Percentiles rank a stretch among this genome's conserved stretches.
These are phyloP conservation scores for Lampropteryx suffumata DNA, from an alignment of 2,888 invertebrate species.

Conservation along the genomic window DNA sequence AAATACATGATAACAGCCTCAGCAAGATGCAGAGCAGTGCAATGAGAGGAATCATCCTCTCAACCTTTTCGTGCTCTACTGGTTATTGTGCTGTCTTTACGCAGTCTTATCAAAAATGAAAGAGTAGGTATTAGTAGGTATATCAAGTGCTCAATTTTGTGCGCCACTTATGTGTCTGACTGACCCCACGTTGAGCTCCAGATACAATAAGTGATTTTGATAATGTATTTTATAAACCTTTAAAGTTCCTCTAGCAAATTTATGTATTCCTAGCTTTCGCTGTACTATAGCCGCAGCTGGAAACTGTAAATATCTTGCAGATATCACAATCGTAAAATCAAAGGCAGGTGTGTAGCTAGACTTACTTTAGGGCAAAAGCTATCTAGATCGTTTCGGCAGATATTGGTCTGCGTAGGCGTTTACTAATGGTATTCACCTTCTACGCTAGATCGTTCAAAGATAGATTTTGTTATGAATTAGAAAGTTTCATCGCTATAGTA, in stretches of 20 bases:
- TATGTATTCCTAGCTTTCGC: background rate
- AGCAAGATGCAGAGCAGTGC: too few relatives aligned
- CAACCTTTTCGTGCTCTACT: too few relatives aligned
- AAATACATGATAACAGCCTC: too few relatives aligned
- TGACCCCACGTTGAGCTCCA: slow-evolving; percentile 5
- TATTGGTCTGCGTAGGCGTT: slow-evolving; percentile 7
- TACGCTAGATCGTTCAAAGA: background rate
- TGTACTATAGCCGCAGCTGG: background rate
- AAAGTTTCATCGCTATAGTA: background rate
- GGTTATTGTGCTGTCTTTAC: too few relatives aligned
- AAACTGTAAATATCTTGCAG: background rate
- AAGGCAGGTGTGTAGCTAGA: background rate
- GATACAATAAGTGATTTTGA: too few relatives aligned
- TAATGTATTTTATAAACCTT: too few relatives aligned
- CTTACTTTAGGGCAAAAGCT: background rate
- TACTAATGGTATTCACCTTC: background rate
- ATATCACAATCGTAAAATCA: background rate
- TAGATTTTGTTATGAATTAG: slow-evolving; percentile 1
- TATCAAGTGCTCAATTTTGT: too few relatives aligned
- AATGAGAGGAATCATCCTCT: too few relatives aligned
- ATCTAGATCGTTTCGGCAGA: slow-evolving; percentile 3
- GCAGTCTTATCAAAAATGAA: too few relatives aligned
- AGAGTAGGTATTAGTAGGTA: too few relatives aligned
- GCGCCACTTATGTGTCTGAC: too few relatives aligned
- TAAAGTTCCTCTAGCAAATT: background rate